These are phyloP conservation scores for Polydrusus tereticollis DNA, from an alignment of 2,888 invertebrate genomes.

Conservation along the genomic window DNA sequence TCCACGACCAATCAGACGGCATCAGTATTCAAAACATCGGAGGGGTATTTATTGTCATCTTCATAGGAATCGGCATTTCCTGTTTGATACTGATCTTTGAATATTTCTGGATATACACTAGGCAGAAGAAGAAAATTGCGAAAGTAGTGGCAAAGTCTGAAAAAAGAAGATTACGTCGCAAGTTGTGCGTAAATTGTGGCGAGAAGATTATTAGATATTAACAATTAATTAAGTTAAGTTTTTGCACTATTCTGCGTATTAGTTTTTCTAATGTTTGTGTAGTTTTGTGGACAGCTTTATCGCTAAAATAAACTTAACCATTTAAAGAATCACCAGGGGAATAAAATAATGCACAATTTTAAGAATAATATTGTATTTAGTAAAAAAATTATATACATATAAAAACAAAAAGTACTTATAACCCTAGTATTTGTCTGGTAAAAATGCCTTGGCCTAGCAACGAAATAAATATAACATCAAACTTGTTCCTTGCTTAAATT, in stretches of 20 bases:
- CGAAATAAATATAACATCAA: constrained; percentile 2
- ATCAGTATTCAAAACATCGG: constrained; percentile 98
- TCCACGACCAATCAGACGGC: constrained; percentile 95
- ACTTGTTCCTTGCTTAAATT: neutral
- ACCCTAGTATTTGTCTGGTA: constrained; percentile 8
- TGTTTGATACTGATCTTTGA: neutral
- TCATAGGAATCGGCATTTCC: neutral
- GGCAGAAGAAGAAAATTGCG: no score
- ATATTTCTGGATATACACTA: neutral
- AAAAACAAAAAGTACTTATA: neutral
- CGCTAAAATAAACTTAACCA: no score
- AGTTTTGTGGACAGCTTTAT: no score
- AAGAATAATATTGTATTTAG: constrained; percentile 8
- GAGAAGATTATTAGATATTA: no score
- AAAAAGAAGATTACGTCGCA: no score
- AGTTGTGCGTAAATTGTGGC: no score
- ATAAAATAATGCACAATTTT: neutral
- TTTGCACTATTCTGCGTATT: no score
- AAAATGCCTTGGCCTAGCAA: constrained; percentile 8
- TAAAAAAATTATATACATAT: constrained; percentile 4
- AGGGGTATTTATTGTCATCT: constrained; percentile 67
- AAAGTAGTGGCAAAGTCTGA: no score
- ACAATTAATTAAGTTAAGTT: no score
- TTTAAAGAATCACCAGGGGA: neutral
- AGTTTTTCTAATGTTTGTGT: no score